Evolutionary conservation across 1,140 invertebrate species (phyloP), one percentile per base, ranked within the genome.

Genomic region (Trichonephila inaurata): DNA sequence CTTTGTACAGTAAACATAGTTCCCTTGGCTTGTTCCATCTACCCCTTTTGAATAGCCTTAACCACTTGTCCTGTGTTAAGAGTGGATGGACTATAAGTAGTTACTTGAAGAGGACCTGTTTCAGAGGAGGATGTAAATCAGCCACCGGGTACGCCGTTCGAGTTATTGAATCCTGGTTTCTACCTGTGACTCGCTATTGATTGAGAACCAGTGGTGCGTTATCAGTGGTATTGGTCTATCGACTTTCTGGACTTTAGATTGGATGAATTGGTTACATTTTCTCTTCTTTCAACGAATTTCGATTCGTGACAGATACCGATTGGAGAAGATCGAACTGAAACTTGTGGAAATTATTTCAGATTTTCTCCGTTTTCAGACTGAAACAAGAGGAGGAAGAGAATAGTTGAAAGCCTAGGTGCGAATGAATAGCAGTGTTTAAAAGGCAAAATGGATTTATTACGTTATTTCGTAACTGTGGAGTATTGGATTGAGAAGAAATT

Each of bases 131-230:
- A 86, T 86, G 83, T 24, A 86, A 86, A 86, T 86, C 83, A 86
- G 83, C 83, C 58, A 86, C 83, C 14, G 58, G 58, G 83, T 44
- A 86, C 16, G 16, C 21, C 44, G 19, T 86, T 86, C 58, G n/a
- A 58, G n/a, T 86, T 61, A 86, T 86, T 61, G 18, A 28, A 86
- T 86, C 24, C 83, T 10, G 40, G 82, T 33, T 58, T 51, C 51
- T 40, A n/a, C 28, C 82, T 60, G 66, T 69, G 66, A 69, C 66
- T 69, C n/a, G 4, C 83, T 86, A 86, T 86, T 86, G 83, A 86
- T 86, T 61, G 51, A n/a, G 58, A 86, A 60, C 24, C 83, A 86
- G 40, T 86, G 21, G n/a, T n/a, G 83, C 83, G 83, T 86, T 86
- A 86, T 58, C 24, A 86, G 40, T 58, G 58, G 83, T 86, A 86